Evolutionary conservation across 2,797 vertebrate species (phyloP).

Genomic region (Lutjanus campechanus): DNA sequence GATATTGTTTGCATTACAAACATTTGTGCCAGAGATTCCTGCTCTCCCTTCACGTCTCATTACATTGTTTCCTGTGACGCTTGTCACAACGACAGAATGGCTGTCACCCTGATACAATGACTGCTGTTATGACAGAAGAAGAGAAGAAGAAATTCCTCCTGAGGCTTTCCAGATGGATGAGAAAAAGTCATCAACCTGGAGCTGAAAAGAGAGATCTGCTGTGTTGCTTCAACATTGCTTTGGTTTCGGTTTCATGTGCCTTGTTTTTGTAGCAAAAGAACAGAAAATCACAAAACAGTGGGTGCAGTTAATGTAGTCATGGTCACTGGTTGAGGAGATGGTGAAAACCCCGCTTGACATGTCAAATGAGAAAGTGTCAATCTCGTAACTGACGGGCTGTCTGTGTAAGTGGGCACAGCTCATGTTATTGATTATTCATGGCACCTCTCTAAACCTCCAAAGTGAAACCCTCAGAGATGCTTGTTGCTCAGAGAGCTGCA

Average conservation of each 20-base stretch:
- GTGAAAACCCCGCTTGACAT: slow-evolving; percentile 14
- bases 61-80: slow-evolving; percentile 63
- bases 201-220: slow-evolving; percentile 22
- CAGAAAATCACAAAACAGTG: slow-evolving; percentile 7
- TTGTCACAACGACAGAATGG: slow-evolving; percentile 65
- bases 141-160: slow-evolving; percentile 28
- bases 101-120: slow-evolving; percentile 63
- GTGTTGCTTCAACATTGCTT: slow-evolving; percentile 4
- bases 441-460: slow-evolving; percentile 14
- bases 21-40: slow-evolving; percentile 58
- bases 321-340: neutral
- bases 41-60: slow-evolving; percentile 74
- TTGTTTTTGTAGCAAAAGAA: neutral
- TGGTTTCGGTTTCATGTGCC: neutral
- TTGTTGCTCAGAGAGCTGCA: slow-evolving; percentile 19
- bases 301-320: neutral
- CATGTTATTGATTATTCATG: slow-evolving; percentile 49
- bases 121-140: slow-evolving; percentile 51
- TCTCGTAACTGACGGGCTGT: slow-evolving; percentile 17
- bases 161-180: slow-evolving; percentile 50
- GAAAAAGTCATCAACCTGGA: slow-evolving; percentile 55
- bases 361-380: slow-evolving; percentile 24
- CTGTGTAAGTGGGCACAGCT: neutral
- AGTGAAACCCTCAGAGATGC: slow-evolving; percentile 12
- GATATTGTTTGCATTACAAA: slow-evolving; percentile 71